Base-by-base conservation (phyloP, 2,113 vertebrate species). In the Semnopithecus entellus region DNA sequence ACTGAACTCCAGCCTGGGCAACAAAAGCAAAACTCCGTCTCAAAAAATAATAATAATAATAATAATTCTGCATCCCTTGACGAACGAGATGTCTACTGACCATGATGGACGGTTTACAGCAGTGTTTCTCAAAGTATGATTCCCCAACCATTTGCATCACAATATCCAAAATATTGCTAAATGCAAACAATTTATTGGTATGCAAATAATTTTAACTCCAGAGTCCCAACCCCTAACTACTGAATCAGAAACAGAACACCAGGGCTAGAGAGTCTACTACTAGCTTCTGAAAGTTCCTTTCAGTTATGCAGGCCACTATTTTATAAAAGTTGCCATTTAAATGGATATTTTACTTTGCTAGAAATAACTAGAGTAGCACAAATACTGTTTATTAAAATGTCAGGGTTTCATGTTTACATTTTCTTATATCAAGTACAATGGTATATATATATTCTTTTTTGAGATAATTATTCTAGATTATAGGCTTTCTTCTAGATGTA, bases 401-500 rank as follows among this genome's bases (percentile, higher is more conserved):
- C 52, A 96, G 75, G 85, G 90, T 94, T 94, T 35, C 22, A 27
- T 72, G 35, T 78, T 88, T 90, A 8, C 18, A 52, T 90, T 90
- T 90, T 80, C 25, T 66, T n/a, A 14, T 45, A 30, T 78, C 27
- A 79, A 93, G 23, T 22, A n/a, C 30, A 79, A 12, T 2, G 52
- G n/a, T 18, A 40, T 76, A 32, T 76, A 32, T 38, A 76, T 45
- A 6, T 3, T 52, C 52, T 91, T 93, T 50, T 70, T 35, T 38
- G 17, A 91, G 22, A 75, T 11, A 68, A 52, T 5, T 82, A 96
- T 80, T 92, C 72, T 96, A 93, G 48, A 97, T 88, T 97, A 96
- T 18, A 98, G 96, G 87, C 30, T 79, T 94, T 92, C 94, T 96
- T 84, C 91, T 92, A 90, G 82, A 98, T 97, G 79, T 81, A 98